Conservation (phyloP, 1,140 invertebrate genomes). For the Helicoverpa zea region DNA sequence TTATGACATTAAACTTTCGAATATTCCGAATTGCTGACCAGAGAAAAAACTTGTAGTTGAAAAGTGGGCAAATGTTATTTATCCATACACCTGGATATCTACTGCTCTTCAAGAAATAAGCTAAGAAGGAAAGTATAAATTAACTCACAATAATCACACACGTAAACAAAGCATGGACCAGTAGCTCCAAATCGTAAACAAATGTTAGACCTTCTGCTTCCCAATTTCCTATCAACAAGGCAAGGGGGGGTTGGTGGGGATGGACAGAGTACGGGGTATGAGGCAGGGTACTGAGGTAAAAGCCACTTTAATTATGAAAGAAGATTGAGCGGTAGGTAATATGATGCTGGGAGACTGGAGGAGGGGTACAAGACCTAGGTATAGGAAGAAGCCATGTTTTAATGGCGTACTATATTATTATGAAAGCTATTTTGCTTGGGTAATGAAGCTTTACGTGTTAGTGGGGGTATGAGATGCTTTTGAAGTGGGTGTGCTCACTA, state of each 20-base stretch:
- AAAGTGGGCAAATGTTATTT: no score
- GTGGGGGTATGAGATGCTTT: not conserved
- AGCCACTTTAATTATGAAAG: conserved; percentile 66
- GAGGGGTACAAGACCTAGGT: conserved; percentile 18
- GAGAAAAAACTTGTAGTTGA: no score
- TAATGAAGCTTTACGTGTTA: conserved; percentile 19
- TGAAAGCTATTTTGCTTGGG: conserved; percentile 6
- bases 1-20: no score
- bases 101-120: no score
- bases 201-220: not conserved
- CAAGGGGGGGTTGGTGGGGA: conserved; percentile 6
- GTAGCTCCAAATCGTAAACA: no score
- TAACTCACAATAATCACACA: no score
- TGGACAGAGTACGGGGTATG: conserved; percentile 10
- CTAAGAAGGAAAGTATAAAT: no score
- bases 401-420: conserved; percentile 21
- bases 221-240: conserved; percentile 37
- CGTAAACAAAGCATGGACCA: no score
- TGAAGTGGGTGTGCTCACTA: not conserved
- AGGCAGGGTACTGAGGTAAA: conserved; percentile 50
- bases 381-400: conserved; percentile 33
- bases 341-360: conserved; percentile 29
- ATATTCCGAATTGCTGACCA: no score
- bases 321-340: conserved; percentile 60
- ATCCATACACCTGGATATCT: no score